Conservation (phyloP, 1,140 invertebrate genomes). For the Pomacea maculata region DNA sequence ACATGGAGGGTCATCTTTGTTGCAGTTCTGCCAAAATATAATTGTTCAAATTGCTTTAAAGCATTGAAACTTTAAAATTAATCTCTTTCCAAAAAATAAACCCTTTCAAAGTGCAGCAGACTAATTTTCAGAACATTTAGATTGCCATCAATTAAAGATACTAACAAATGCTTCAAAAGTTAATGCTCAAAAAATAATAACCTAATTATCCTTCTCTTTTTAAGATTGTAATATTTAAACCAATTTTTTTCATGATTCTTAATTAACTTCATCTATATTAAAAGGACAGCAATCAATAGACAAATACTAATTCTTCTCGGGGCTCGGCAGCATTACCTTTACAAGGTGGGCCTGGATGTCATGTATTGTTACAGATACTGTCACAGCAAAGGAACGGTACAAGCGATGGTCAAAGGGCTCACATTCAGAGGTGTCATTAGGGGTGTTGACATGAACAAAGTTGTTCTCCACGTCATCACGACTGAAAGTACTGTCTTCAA, state of each 20-base stretch:
- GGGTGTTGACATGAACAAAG: slow-evolving; percentile 36
- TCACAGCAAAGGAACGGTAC: slow-evolving; percentile 89
- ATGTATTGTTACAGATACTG: slow-evolving; percentile 92
- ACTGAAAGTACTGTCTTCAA: slow-evolving; percentile 59
- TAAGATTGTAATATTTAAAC: too few relatives aligned
- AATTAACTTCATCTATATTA: too few relatives aligned
- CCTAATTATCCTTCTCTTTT: too few relatives aligned
- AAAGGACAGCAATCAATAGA: too few relatives aligned
- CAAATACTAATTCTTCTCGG: too few relatives aligned
- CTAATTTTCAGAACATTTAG: not conserved
- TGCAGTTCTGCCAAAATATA: slow-evolving; percentile 54
- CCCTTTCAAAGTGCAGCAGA: not conserved
- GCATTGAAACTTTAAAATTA: slow-evolving; percentile 5
- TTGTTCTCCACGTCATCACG: slow-evolving; percentile 31
- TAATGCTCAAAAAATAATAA: not conserved
- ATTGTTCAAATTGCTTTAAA: not conserved
- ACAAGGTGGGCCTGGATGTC: slow-evolving; percentile 88
- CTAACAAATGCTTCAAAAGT: not conserved
- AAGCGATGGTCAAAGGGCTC: slow-evolving; percentile 77
- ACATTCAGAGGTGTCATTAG: slow-evolving; percentile 33
- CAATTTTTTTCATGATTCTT: too few relatives aligned
- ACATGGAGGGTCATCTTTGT: slow-evolving; percentile 71
- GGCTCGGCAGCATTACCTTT: slow-evolving; percentile 44
- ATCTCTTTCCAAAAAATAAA: not conserved
- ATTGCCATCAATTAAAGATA: not conserved